Evolutionary conservation across 2,113 vertebrate genomes (phyloP).

Genomic region (Sturnus vulgaris): DNA sequence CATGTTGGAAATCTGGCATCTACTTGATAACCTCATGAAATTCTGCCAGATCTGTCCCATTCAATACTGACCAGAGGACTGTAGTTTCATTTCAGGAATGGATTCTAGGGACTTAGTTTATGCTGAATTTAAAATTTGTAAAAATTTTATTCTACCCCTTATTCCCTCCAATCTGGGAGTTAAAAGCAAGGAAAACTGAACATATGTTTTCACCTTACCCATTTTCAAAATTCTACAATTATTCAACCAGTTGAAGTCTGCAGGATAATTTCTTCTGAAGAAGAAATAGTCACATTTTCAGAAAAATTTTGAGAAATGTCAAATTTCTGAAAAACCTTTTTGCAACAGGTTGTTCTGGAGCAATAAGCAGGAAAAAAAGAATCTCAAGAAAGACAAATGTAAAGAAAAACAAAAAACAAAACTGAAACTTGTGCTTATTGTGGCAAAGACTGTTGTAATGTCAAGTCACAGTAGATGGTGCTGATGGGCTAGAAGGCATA

Average conservation of each 20-base stretch:
- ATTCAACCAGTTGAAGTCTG: neutral
- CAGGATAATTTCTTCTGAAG: neutral
- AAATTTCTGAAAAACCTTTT: neutral
- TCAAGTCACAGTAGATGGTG: constrained; percentile 62
- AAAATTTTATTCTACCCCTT: neutral
- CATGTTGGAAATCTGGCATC: neutral
- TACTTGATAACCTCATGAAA: neutral
- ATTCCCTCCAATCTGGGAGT: neutral
- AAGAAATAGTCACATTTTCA: neutral
- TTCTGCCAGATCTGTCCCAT: neutral
- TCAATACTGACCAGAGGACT: neutral
- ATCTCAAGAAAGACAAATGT: neutral
- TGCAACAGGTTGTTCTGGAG: neutral
- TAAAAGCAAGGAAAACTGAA: neutral
- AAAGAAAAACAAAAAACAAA: neutral
- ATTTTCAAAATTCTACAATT: neutral
- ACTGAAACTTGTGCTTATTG: neutral
- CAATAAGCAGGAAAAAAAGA: neutral
- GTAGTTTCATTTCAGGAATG: neutral
- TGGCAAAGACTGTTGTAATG: neutral
- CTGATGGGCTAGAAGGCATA: constrained; percentile 48
- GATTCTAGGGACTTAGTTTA: neutral
- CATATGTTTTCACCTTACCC: neutral
- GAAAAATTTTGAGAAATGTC: neutral
- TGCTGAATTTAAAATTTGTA: neutral